Conservation (phyloP, 1,140 invertebrate genomes). For the Tribolium madens region DNA sequence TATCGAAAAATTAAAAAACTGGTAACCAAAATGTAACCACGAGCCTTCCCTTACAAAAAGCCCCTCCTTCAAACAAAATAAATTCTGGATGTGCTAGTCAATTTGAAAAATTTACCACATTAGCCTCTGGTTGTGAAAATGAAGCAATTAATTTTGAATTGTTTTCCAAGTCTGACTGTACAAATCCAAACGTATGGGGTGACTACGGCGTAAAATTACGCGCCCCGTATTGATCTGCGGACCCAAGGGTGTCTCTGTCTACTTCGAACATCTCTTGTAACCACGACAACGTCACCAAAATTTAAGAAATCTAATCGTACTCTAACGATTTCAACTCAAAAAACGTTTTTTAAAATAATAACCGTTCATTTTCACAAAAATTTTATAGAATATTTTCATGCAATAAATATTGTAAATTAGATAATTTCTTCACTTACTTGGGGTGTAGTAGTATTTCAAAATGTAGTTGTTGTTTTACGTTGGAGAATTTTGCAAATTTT, state of each 20-base stretch:
- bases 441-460: neutral
- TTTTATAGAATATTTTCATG: neutral
- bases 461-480: slow-evolving; percentile 10
- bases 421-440: neutral
- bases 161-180: neutral
- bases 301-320: neutral
- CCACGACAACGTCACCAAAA: slow-evolving; percentile 14
- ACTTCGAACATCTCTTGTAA: slow-evolving; percentile 35
- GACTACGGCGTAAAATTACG: slow-evolving; percentile 27
- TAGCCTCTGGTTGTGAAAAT: neutral
- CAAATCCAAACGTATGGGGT: neutral
- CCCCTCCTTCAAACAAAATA: too few relatives aligned
- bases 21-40: too few relatives aligned
- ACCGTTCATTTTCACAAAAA: neutral
- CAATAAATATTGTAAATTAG: neutral
- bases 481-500: neutral
- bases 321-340: too few relatives aligned
- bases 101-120: slow-evolving; percentile 1
- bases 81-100: too few relatives aligned
- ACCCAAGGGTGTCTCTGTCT: slow-evolving; percentile 24
- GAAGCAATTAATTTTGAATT: slow-evolving; percentile 33
- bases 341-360: too few relatives aligned
- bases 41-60: too few relatives aligned
- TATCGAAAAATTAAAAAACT: neutral
- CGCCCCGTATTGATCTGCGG: slow-evolving; percentile 37